Evolutionary conservation across 2,113 vertebrate species (phyloP).

Genomic region (Lepisosteus oculatus): DNA sequence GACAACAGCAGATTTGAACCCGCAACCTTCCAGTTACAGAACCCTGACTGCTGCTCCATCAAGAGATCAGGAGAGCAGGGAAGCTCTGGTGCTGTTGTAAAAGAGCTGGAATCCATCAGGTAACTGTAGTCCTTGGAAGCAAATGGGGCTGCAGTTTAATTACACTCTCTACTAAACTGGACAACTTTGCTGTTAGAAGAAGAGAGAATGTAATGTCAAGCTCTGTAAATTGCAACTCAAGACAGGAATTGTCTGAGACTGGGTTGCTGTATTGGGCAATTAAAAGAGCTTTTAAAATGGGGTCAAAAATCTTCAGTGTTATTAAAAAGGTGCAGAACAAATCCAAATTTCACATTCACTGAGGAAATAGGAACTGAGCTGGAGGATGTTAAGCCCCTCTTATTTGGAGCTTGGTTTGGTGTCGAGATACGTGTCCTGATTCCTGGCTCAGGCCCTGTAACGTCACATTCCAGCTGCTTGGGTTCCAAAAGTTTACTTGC

Average conservation of each 20-base stretch:
- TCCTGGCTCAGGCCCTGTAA: too few species aligned
- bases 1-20: too few species aligned
- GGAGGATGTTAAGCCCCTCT: too few species aligned
- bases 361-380: too few species aligned
- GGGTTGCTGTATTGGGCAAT: conserved; percentile 1
- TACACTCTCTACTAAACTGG: background rate
- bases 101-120: background rate
- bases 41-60: too few species aligned
- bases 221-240: background rate
- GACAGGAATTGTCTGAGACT: conserved; percentile 14
- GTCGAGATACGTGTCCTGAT: too few species aligned
- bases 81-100: background rate
- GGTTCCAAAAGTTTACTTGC: too few species aligned
- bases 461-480: too few species aligned
- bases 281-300: conserved; percentile 5
- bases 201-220: background rate
- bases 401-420: too few species aligned
- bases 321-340: background rate
- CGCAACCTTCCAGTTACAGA: too few species aligned
- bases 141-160: background rate
- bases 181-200: background rate
- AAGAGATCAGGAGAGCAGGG: too few species aligned
- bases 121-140: background rate
- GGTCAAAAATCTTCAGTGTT: background rate
- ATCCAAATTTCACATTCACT: background rate